These are phyloP conservation scores for Cavia aperea DNA, from an alignment of 2,113 vertebrate genomes.

Conservation along the genomic window DNA sequence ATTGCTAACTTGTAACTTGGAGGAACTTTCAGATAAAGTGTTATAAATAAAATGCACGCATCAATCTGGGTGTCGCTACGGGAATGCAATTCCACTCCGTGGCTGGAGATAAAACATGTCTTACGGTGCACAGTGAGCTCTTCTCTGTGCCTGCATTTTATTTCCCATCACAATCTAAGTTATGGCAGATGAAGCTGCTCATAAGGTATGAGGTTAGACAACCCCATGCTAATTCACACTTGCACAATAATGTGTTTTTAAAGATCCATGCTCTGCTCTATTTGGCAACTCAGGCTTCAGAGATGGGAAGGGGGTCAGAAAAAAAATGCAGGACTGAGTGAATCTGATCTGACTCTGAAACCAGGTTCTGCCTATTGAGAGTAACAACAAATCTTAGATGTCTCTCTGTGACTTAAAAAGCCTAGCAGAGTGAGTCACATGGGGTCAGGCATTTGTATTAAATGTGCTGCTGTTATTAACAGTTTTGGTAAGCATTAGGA, in stretches of 20 bases:
- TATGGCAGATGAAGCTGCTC: constrained; percentile 55
- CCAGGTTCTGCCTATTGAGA: background rate
- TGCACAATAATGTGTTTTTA: background rate
- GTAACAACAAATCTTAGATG: background rate
- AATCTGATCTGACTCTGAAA: background rate
- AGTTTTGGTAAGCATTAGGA: background rate
- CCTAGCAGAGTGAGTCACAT: background rate
- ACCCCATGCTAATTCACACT: constrained; percentile 45
- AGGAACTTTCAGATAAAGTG: constrained; percentile 57
- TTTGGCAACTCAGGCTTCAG: background rate
- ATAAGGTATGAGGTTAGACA: constrained; percentile 42
- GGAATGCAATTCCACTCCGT: constrained; percentile 55
- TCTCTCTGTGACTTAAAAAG: constrained; percentile 11
- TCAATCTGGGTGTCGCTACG: constrained; percentile 63
- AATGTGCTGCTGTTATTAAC: background rate
- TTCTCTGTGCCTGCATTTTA: constrained; percentile 37
- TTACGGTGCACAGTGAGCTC: constrained; percentile 61
- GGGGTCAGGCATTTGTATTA: background rate
- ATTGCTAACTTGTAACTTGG: constrained; percentile 56
- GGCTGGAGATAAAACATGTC: constrained; percentile 69
- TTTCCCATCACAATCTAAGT: constrained; percentile 63
- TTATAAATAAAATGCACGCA: constrained; percentile 63
- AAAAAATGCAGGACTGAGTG: background rate
- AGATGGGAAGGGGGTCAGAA: background rate
- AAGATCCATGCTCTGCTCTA: background rate